These are phyloP conservation scores for Prostheceraeus crozeri DNA, from an alignment of 2,888 invertebrate species.

Conservation along the genomic window DNA sequence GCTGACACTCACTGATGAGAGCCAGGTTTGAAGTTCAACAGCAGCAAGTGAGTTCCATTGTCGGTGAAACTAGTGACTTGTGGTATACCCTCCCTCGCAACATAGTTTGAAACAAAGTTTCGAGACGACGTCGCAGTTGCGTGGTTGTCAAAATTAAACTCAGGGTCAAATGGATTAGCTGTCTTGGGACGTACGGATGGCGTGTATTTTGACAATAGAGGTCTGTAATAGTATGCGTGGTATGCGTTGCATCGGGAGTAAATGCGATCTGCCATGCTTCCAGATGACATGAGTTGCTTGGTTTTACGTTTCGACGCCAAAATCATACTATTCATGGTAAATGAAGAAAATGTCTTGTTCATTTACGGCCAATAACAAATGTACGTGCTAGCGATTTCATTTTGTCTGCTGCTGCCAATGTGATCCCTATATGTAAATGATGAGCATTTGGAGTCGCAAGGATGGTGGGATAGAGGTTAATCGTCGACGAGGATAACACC, in stretches of 20 bases:
- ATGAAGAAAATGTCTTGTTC: no score
- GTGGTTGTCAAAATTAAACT: no score
- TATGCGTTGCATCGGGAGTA: constrained; percentile 5
- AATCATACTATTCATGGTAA: no score
- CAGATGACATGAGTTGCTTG: not conserved
- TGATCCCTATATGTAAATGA: constrained; percentile 8
- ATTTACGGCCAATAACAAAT: no score
- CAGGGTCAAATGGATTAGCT: no score
- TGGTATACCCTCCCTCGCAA: constrained; percentile 27
- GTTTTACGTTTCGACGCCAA: no score
- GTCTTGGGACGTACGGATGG: no score
- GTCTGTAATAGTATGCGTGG: constrained; percentile 21
- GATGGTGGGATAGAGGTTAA: not conserved
- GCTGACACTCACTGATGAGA: constrained; percentile 20
- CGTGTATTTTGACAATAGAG: no score
- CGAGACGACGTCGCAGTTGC: no score
- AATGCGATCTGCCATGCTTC: constrained; percentile 10
- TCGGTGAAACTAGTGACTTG: constrained; percentile 21
- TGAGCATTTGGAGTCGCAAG: not conserved
- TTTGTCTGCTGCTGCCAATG: constrained; percentile 20
- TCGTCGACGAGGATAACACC: constrained; percentile 17
- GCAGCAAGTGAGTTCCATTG: constrained; percentile 26
- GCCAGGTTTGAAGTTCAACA: constrained; percentile 14
- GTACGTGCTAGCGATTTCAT: constrained; percentile 21
- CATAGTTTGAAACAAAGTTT: not conserved